phyloP scores from a whole-genome alignment of 2,113 vertebrate species.

The Apistogramma diplotaenia region DNA sequence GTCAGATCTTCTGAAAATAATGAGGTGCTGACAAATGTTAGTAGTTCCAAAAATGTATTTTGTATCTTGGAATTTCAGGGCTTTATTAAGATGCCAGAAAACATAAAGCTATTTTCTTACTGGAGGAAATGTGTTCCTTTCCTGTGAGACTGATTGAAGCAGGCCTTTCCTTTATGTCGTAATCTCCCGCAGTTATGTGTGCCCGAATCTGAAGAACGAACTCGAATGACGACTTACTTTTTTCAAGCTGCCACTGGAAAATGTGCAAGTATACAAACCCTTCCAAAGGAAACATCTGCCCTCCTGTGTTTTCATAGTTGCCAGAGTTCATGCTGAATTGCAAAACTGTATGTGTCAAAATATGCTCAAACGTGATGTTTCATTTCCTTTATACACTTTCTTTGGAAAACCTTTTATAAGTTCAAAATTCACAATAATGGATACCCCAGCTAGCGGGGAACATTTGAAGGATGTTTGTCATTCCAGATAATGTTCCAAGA shows the following conservation, averaged over 20 bases:
- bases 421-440: not conserved
- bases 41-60: too few species aligned
- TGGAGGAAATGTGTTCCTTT: not conserved
- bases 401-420: not conserved
- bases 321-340: not conserved
- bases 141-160: not conserved
- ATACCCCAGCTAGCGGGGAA: too few species aligned
- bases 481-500: not conserved
- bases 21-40: too few species aligned
- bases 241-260: not conserved
- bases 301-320: not conserved
- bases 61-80: too few species aligned
- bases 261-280: not conserved
- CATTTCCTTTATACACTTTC: not conserved
- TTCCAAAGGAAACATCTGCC: not conserved
- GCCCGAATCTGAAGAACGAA: not conserved
- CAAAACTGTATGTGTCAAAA: not conserved
- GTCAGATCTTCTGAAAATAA: not conserved
- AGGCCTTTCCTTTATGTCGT: not conserved
- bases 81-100: too few species aligned
- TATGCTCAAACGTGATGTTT: not conserved
- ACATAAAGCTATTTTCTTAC: not conserved
- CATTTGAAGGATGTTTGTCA: not conserved
- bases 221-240: fast-evolving
- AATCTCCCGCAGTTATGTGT: not conserved